Base-by-base conservation (phyloP, 2,797 vertebrate genomes). In the Etheostoma nigrum region DNA sequence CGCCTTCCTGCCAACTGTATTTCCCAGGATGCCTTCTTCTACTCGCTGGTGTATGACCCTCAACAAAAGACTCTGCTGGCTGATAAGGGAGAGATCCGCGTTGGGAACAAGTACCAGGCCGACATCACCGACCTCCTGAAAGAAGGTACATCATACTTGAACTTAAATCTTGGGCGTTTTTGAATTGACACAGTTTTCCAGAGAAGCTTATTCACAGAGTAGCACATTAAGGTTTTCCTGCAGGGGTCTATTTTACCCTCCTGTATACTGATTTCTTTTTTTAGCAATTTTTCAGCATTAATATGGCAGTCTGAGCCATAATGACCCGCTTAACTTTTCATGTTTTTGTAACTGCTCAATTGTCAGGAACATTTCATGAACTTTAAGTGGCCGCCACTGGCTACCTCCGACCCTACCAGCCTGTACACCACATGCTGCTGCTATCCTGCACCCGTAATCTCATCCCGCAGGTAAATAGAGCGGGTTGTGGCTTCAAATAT, bases 11-110 rank as follows among this genome's bases (percentile, higher is more conserved):
- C 71, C 75, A 36, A 85, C 72, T 76, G 48, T 76, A 47, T 90
- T 88, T 74, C 78, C 86, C 92, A 99, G 98, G 98, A 99, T 92
- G 97, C 97, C 75, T 99, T 99, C 95, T 99, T 99, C 94, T 99
- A 99, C 94, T 99, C 98, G 4, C 93, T 99, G 86, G 98, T 99
- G 49, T 99, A 99, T 13, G 98, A 99, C 94, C 98, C 98, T 74
- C 97, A 99, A 86, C 98, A 99, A 89, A 99, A 99, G 93, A 99
- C 98, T 13, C 94, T 99, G 65, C 93, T 99, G 8, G 98, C 98
- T 23, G 98, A 99, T 87, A 99, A 99, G 88, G 98, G 98, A 52
- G 98, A 99, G 94, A 99, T 99, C 88, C 96, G 98, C 33, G 97
- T 99, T 0, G 98, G 98, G 47, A 99, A 96, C 94, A 97, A 98